A percentile compares a stretch with the other conserved stretches of the same genome.
These are phyloP conservation scores for Lordiphosa collinella DNA, from an alignment of 1,140 invertebrate species.

Conservation along the genomic window DNA sequence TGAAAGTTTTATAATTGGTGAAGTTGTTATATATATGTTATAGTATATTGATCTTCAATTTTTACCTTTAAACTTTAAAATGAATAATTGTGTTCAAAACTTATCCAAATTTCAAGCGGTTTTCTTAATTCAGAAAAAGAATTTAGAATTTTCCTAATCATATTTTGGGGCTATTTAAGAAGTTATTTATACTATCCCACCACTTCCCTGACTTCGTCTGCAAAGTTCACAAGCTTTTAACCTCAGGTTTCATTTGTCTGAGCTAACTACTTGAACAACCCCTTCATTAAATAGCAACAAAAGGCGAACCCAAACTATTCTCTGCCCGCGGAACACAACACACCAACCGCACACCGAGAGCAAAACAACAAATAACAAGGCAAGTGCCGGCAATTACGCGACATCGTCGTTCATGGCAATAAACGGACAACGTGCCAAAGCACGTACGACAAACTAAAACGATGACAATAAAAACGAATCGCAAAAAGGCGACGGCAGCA, in stretches of 20 bases:
- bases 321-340: conserved; percentile 8
- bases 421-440: conserved; percentile 67
- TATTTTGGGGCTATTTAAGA: no score
- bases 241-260: background rate
- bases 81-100: no score
- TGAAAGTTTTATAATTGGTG: no score
- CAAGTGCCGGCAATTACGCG: conserved; percentile 64
- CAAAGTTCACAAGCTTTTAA: conserved; percentile 17
- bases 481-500: conserved; percentile 19
- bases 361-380: conserved; percentile 42
- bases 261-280: conserved; percentile 35
- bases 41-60: no score
- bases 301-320: conserved; percentile 13
- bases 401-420: conserved; percentile 52
- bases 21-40: no score
- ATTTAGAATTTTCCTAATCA: no score
- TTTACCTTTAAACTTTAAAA: no score
- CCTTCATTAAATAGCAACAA: conserved; percentile 41
- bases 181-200: no score
- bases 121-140: no score
- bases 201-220: background rate
- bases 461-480: conserved; percentile 74
- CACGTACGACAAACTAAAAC: conserved; percentile 72
- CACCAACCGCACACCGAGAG: conserved; percentile 46
- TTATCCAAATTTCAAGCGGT: no score